Evolutionary conservation across 2,797 vertebrate genomes (phyloP), one percentile per base, ranked within the genome.

Genomic region (Iguana delicatissima): DNA sequence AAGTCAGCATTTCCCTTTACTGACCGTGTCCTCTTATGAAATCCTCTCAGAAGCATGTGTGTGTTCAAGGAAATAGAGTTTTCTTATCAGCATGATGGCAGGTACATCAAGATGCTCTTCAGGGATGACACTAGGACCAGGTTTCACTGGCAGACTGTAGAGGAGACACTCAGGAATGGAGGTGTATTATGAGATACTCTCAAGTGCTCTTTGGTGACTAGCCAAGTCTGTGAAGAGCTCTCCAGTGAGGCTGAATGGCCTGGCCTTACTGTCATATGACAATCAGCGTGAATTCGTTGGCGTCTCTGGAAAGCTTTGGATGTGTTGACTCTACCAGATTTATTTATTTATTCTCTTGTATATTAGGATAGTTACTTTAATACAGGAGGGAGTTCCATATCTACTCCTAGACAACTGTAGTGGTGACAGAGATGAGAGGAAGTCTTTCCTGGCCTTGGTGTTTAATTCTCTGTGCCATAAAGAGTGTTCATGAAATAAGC

Each of bases 301-400:
- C 84, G 79, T 20, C 0, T 57, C 8, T 0, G 0, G 0, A 85
- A 52, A 29, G 50, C 0, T 83, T 72, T 59, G 12, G 72, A 32
- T 50, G 1, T 26, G 1, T 62, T 18, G 46, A 0, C n/a, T 73
- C 0, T 0, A 0, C 29, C 24, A 79, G 24, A 42, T 46, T 42
- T 76, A 76, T 76, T 76, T 76, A 38, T 38, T 77, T 77, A 79
- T 50, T 29, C 46, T 26, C 9, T 50, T 76, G 22, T 18, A 38
- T 79, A 79, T 79, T 79, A 46, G 9, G 42, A 79, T 79, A 87
- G 77, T 32, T 2, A 32, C 6, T 77, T 64, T 73, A 1, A n/a
- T 16, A 77, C 35, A 57, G 83, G 87, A 85, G 29, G 69, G 84
- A 91, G 89, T 12, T 69, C 9, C 29, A 62, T 90, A 46, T 76